Base-by-base conservation (phyloP, 2,888 invertebrate genomes). In the Dasypogon diadema region DNA sequence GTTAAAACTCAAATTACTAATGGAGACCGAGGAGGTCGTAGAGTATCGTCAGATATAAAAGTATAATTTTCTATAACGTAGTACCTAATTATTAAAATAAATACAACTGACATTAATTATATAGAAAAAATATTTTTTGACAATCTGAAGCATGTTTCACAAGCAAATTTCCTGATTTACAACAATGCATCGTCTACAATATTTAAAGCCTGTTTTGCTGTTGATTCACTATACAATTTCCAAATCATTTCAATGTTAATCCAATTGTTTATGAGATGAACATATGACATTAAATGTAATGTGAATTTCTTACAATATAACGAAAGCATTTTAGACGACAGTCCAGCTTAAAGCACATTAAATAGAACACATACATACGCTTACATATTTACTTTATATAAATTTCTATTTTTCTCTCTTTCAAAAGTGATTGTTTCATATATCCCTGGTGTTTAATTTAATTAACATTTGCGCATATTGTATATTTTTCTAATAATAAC, bases 361-460 rank as follows among this genome's bases (percentile, higher is more conserved):
- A 65, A 65, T 65, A 65, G 42, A 48, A 65, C 48, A 65, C 24
- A 65, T 46, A 46, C 48, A 65, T 65, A 65, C 46, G 48, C 22
- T 46, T 65, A 65, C 46, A 65, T 46, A 46, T 8, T 37, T 65
- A 65, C 18, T 34, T 60, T 60, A n/a, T 34, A 34, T 56, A 60
- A 34, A 60, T 18, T 16, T 37, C n/a, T n/a, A n/a, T n/a, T 46
- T 14, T 48, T 48, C 24, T 14, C 24, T 65, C 48, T 22, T 12
- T 65, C 26, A 46, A 65, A 48, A 65, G 65, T 63, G 63, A 63
- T 63, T 63, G 63, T 63, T 63, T 42, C 18, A 14, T 16, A 37
- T 63, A 63, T 65, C 65, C 65, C 65, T 65, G 65, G 65, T 46
- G 65, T 65, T 65, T 48, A 46, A 46, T 65, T 26, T 21, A 37